Evolutionary conservation across 2,113 vertebrate species (phyloP).

Genomic region (Gadus chalcogrammus): DNA sequence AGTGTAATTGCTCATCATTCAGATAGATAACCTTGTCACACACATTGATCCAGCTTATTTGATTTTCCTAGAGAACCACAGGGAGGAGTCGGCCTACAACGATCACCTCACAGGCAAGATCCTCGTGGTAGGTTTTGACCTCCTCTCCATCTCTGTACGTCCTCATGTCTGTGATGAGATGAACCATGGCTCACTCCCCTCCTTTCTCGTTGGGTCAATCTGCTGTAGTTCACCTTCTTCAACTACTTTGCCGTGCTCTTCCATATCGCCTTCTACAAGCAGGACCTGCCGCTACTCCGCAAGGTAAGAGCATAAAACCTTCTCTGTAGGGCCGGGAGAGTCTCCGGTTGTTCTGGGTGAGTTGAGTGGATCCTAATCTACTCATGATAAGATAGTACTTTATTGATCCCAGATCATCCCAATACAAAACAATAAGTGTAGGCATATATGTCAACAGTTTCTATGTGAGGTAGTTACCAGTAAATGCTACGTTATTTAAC

Average conservation of each 20-base stretch:
- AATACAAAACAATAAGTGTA: too few species aligned
- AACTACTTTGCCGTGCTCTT: conserved; percentile 81
- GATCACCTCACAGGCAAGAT: conserved; percentile 77
- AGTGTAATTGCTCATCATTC: neutral
- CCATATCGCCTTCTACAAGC: conserved; percentile 79
- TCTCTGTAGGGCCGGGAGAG: neutral
- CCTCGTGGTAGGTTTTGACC: conserved; percentile 69
- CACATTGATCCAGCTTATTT: neutral
- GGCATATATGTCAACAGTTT: too few species aligned
- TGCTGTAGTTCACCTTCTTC: conserved; percentile 77
- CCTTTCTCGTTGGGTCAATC: neutral
- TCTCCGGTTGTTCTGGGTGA: too few species aligned
- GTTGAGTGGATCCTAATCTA: too few species aligned
- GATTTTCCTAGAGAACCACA: conserved; percentile 74
- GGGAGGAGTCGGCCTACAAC: conserved; percentile 74
- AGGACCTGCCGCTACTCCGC: conserved; percentile 74
- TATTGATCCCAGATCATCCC: too few species aligned
- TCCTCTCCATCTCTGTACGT: neutral
- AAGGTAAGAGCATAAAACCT: conserved; percentile 63
- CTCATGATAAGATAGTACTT: too few species aligned
- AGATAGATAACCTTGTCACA: neutral
- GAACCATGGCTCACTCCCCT: neutral
- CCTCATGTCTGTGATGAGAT: neutral
- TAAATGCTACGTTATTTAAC: too few species aligned
- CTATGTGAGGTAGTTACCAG: too few species aligned